phyloP scores from a whole-genome alignment of 2,797 vertebrate species.

The Myoxocephalus aenaeus region DNA sequence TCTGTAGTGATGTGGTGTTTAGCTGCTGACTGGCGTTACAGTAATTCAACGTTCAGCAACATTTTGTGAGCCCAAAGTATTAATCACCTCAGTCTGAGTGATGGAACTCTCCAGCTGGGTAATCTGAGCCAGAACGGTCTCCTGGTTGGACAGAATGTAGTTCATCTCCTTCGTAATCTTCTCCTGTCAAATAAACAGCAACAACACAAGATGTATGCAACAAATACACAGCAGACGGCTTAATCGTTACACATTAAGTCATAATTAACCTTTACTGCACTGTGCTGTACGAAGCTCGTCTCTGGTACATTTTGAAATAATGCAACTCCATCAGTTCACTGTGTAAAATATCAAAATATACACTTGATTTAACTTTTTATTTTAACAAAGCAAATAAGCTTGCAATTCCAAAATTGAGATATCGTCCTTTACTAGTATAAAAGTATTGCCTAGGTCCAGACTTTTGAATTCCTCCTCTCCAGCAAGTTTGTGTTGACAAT shows the following conservation, averaged over 20 bases:
- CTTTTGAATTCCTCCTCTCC: not conserved
- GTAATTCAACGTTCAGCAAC: slow-evolving; percentile 11
- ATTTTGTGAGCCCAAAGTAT: slow-evolving; percentile 15
- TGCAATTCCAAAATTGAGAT: not conserved
- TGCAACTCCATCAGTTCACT: not conserved
- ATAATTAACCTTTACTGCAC: not conserved
- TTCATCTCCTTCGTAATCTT: slow-evolving; percentile 95
- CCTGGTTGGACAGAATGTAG: slow-evolving; percentile 95
- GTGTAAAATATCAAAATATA: not conserved
- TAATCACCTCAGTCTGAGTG: slow-evolving; percentile 93
- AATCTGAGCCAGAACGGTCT: slow-evolving; percentile 92
- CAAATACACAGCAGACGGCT: slow-evolving; percentile 5
- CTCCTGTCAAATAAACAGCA: slow-evolving; percentile 83
- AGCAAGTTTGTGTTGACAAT: not conserved
- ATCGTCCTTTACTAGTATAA: not conserved
- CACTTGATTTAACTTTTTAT: not conserved
- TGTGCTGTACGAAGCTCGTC: not conserved
- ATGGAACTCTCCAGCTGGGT: slow-evolving; percentile 92
- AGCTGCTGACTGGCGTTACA: slow-evolving; percentile 8
- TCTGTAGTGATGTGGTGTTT: not conserved
- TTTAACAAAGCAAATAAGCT: not conserved
- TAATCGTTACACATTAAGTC: slow-evolving; percentile 13
- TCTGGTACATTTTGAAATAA: not conserved
- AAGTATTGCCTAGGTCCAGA: not conserved
- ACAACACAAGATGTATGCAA: not conserved